Evolutionary conservation across 2,797 vertebrate genomes (phyloP), one percentile per base, ranked within the genome.

Genomic region (Lindbergichthys nudifrons): DNA sequence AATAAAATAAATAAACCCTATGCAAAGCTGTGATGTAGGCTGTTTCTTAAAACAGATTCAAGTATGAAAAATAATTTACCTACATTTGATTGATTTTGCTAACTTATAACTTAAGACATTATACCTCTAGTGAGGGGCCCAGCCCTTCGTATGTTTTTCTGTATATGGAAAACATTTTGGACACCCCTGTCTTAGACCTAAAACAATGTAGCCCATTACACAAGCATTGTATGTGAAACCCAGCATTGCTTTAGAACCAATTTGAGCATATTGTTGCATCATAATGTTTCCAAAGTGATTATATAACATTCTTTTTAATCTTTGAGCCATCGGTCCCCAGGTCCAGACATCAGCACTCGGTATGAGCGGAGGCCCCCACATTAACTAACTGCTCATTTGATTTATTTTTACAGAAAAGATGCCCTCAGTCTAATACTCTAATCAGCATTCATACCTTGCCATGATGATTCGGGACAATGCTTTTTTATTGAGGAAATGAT

Each of bases 401-500:
- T 96, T 95, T 94, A 95, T 96, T 96, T 95, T 95, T 94, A 95
- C 95, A 92, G 94, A 94, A 92, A 93, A 95, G 96, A 96, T 95
- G 95, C 94, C 96, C 96, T 96, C 95, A 94, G 92, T 95, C 96
- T 97, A 97, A 97, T 96, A 96, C 95, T 94, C 96, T 97, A 96
- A 98, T 99, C 96, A 97, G 96, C 96, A 97, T 97, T 97, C 96
- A 96, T 96, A 96, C 95, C 96, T 97, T 94, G 96, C 96, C 94
- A 94, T 95, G 95, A 97, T 96, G 96, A 97, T 97, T 96, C 95
- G 95, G 96, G 95, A 97, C 96, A 96, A 96, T 95, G 90, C 95
- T 94, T 96, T 90, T 98, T 98, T 97, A 98, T 98, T 96, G 96
- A 96, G 96, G 96, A 97, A 96, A 96, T 97, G 97, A 98, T 97